Percentiles rank a stretch among this genome's conserved stretches.
These are phyloP conservation scores for Drosophila burlai DNA, from an alignment of 1,140 invertebrate genomes.

Conservation along the genomic window DNA sequence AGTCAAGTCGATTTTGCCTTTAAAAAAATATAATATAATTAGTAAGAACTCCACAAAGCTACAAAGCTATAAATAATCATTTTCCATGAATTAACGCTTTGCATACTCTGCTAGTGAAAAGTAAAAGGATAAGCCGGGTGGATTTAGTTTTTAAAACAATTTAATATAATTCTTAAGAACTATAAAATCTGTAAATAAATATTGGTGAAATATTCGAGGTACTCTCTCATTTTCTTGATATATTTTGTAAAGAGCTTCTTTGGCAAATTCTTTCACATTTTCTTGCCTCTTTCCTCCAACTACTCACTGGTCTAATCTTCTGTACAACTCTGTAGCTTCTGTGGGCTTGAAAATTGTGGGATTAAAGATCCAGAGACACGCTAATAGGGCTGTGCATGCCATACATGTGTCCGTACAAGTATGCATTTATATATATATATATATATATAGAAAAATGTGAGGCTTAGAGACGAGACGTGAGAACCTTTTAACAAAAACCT, in stretches of 20 bases:
- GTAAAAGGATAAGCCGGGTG: no score
- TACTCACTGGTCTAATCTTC: conserved; percentile 27
- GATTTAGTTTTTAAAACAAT: no score
- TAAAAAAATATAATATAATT: neutral
- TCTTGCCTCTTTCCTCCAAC: neutral
- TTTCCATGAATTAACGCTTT: no score
- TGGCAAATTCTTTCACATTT: neutral
- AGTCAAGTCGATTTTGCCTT: neutral
- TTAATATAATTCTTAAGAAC: no score
- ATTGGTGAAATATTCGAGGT: no score
- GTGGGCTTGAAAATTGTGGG: conserved; percentile 13
- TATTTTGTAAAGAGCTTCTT: neutral
- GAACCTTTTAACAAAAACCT: conserved; percentile 62
- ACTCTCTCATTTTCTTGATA: neutral
- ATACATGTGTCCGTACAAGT: neutral
- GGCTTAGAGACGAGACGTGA: conserved; percentile 68
- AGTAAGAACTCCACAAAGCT: neutral
- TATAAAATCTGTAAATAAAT: no score
- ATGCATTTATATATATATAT: neutral
- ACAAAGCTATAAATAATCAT: no score
- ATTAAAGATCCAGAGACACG: conserved; percentile 37
- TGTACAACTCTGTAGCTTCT: conserved; percentile 9
- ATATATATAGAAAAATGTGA: conserved; percentile 16
- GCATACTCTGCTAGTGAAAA: no score
- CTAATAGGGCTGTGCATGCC: conserved; percentile 29